A percentile compares a stretch with the other conserved stretches of the same genome.
phyloP scores from a whole-genome alignment of 2,113 vertebrate species.

The Mastomys coucha region DNA sequence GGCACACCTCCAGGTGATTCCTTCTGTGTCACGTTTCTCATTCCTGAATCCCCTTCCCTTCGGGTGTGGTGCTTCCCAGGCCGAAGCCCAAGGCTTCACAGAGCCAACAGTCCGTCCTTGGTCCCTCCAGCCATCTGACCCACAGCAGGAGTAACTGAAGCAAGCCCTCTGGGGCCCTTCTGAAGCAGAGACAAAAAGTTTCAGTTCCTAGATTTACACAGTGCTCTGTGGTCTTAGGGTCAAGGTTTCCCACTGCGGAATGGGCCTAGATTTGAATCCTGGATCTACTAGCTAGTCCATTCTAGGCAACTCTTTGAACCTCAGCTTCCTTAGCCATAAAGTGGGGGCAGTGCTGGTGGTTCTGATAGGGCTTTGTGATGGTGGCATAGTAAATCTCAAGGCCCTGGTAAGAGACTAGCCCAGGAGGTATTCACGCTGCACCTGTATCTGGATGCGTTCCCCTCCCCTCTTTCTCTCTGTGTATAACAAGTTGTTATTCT shows the following conservation, averaged over 20 bases:
- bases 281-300: background rate
- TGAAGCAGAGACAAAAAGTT: background rate
- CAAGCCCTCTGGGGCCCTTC: background rate
- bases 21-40: background rate
- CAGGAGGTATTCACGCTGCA: background rate
- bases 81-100: background rate
- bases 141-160: background rate
- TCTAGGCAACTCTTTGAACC: background rate
- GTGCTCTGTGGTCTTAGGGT: background rate
- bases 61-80: background rate
- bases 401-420: background rate
- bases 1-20: background rate
- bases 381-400: background rate
- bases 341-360: background rate
- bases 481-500: background rate
- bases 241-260: background rate
- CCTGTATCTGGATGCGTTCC: background rate
- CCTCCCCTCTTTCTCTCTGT: background rate
- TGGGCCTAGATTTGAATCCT: background rate
- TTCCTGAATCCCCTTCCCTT: background rate
- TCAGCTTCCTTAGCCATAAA: background rate
- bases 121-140: background rate
- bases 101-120: background rate
- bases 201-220: background rate
- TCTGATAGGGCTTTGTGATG: background rate